Percentiles rank a stretch among this genome's conserved stretches.
phyloP scores from a whole-genome alignment of 1,140 invertebrate species.

The Dendrolimus kikuchii region DNA sequence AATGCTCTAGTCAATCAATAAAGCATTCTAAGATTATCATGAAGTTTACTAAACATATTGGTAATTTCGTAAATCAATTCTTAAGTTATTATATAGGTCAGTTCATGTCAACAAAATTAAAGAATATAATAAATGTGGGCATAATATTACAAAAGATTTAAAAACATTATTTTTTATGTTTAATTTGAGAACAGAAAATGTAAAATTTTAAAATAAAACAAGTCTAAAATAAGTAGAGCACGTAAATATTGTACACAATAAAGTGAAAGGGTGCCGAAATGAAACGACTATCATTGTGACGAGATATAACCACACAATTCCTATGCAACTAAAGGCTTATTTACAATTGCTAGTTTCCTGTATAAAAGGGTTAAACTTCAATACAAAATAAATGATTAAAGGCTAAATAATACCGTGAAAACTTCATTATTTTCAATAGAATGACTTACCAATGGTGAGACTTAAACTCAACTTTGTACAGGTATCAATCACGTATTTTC shows the following conservation, averaged over 20 bases:
- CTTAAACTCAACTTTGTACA: constrained; percentile 27
- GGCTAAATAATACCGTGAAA: constrained; percentile 17
- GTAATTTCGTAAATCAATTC: too few species aligned
- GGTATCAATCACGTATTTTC: constrained; percentile 39
- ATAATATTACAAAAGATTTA: neutral
- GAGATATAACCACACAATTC: constrained; percentile 2
- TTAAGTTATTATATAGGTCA: too few species aligned
- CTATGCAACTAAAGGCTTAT: too few species aligned
- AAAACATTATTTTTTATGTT: neutral
- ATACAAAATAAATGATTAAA: constrained; percentile 13
- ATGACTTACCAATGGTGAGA: constrained; percentile 39
- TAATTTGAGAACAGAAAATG: neutral
- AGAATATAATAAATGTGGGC: too few species aligned
- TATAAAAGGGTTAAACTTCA: constrained; percentile 13
- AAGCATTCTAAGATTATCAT: too few species aligned
- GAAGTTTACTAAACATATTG: too few species aligned
- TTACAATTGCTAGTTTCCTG: too few species aligned
- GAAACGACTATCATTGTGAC: constrained; percentile 22
- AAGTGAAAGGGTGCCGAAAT: constrained; percentile 63
- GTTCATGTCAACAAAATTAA: too few species aligned
- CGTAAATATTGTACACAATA: constrained; percentile 58
- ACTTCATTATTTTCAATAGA: constrained; percentile 29
- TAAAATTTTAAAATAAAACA: constrained; percentile 18
- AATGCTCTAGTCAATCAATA: too few species aligned
- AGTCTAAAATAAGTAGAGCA: constrained; percentile 61